Base-by-base conservation (phyloP, 2,797 vertebrate genomes). In the Lepidocolaptes lacrymiger region DNA sequence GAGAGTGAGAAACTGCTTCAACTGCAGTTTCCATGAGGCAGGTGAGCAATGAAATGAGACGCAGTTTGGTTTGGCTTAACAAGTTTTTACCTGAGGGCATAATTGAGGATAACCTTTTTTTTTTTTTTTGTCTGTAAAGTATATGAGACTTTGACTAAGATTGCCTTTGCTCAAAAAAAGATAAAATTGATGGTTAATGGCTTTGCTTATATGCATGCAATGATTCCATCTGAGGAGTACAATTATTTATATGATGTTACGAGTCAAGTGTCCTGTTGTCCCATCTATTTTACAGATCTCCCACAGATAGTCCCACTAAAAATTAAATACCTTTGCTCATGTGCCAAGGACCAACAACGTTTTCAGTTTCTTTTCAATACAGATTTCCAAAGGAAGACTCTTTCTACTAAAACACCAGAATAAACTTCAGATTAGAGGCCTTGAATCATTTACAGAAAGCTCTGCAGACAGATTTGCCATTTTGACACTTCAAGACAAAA, bases 341-440 rank as follows among this genome's bases (percentile, higher is more conserved):
- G 18, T 85, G n/a, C 16, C 18, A 59, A 85, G 4, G 8, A 20
- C n/a, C 9, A 4, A 27, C 28, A 14, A 69, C 14, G 3, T 72
- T 89, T 86, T 78, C 68, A 73, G 16, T 39, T 68, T 88, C 26
- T 3, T 96, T 89, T n/a, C 8, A 92, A 62, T 37, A 46, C 12
- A 66, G n/a, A 72, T 64, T 48, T 68, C 23, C 36, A 59, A 49
- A 24, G 13, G 36, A 90, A 72, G 32, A 37, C 4, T 19, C 9
- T 32, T 75, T 62, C n/a, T 63, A 46, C n/a, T 62, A 56, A 32
- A 88, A 27, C 7, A n/a, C 22, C 6, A 23, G 26, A 77, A 59
- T 63, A 32, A 84, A 21, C 8, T 69, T 3, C 15, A 74, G 48
- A 74, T 22, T 46, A 62, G 69, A 94, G 36, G 5, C 11, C 20